Percentiles rank a stretch among this genome's conserved stretches.
phyloP scores from a whole-genome alignment of 2,113 vertebrate species.

The Gasterosteus nipponicus region DNA sequence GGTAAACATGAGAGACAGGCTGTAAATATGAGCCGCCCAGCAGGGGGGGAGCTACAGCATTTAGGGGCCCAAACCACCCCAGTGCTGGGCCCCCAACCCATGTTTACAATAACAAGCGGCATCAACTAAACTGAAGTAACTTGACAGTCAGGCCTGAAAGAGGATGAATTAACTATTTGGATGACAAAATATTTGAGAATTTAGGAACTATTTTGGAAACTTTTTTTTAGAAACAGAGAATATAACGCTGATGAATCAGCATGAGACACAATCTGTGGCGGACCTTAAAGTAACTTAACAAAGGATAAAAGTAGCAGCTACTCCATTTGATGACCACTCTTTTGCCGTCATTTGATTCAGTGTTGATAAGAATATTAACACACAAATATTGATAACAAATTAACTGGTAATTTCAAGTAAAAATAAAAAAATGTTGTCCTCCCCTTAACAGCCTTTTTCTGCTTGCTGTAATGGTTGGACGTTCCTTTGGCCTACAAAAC shows the following conservation, averaged over 20 bases:
- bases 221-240: background rate
- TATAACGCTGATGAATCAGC: background rate
- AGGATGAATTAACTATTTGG: too few species aligned
- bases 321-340: background rate
- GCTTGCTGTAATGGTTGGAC: background rate
- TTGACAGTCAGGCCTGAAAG: background rate
- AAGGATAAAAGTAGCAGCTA: background rate
- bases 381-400: background rate
- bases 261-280: background rate
- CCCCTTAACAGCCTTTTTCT: background rate
- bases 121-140: background rate
- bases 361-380: background rate
- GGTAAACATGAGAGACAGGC: constrained; percentile 30
- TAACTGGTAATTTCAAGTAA: background rate
- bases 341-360: background rate
- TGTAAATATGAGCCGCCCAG: constrained; percentile 23
- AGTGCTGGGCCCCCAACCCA: background rate
- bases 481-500: background rate
- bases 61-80: background rate
- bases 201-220: background rate
- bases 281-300: background rate
- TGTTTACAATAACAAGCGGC: background rate
- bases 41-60: background rate
- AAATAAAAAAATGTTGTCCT: background rate
- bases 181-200: background rate